A percentile compares a stretch with the other conserved stretches of the same genome.
These are phyloP conservation scores for Hoplodrina blanda DNA, from an alignment of 2,888 invertebrate species.

Conservation along the genomic window DNA sequence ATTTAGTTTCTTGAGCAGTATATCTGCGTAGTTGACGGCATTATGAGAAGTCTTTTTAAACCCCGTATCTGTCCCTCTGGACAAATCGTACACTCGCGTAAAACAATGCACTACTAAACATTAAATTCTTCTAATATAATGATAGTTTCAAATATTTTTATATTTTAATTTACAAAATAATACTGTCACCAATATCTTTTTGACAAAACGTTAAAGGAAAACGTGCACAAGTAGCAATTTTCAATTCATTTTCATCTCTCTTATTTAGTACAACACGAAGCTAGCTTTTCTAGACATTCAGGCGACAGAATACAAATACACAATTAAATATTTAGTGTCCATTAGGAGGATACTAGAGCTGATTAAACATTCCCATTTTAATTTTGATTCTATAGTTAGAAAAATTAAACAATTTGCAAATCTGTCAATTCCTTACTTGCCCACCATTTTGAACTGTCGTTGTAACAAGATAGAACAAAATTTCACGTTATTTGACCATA, in stretches of 20 bases:
- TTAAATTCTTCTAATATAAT: slow-evolving; percentile 28
- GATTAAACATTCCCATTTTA: slow-evolving; percentile 6
- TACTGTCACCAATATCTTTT: slow-evolving; percentile 59
- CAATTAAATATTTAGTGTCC: slow-evolving; percentile 51
- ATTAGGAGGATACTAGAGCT: slow-evolving; percentile 49
- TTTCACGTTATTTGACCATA: not conserved
- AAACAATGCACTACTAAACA: slow-evolving; percentile 45
- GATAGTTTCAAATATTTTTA: slow-evolving; percentile 40
- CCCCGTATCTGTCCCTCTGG: too few relatives aligned
- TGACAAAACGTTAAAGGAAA: slow-evolving; percentile 36
- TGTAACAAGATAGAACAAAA: slow-evolving; percentile 7
- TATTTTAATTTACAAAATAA: slow-evolving; percentile 56
- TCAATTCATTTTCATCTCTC: slow-evolving; percentile 44
- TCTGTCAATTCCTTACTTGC: slow-evolving; percentile 20
- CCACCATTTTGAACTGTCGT: slow-evolving; percentile 4
- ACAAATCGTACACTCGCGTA: not conserved
- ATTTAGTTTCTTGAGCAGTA: too few relatives aligned
- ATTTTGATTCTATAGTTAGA: slow-evolving; percentile 10
- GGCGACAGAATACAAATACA: slow-evolving; percentile 69
- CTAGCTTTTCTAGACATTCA: slow-evolving; percentile 83
- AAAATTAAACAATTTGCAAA: slow-evolving; percentile 1
- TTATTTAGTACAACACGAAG: slow-evolving; percentile 70
- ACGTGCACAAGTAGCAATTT: slow-evolving; percentile 41
- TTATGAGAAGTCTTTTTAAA: too few relatives aligned
- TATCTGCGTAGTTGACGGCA: too few relatives aligned